Conservation (phyloP, 2,888 invertebrate species). For the Tipula unca region DNA sequence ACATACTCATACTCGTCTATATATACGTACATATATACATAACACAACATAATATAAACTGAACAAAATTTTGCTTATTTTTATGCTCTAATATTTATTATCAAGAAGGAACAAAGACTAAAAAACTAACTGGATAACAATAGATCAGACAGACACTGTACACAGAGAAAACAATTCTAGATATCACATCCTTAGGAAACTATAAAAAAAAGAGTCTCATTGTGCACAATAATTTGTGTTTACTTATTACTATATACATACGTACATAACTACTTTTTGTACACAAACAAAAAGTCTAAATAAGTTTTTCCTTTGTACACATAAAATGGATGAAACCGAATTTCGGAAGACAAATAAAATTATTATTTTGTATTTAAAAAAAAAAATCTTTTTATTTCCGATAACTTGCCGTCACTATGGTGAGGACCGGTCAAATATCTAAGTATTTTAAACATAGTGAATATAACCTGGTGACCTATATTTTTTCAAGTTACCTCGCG, state of each 20-base stretch:
- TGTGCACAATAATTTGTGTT: background rate
- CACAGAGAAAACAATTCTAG: background rate
- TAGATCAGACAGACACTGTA: background rate
- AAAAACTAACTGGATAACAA: background rate
- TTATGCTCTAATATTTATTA: background rate
- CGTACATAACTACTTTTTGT: background rate
- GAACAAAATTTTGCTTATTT: background rate
- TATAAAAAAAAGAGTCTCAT: background rate
- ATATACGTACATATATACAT: background rate
- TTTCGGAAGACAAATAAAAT: background rate
- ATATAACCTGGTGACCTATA: background rate
- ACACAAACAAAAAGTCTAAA: background rate
- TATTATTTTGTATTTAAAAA: background rate
- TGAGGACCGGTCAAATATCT: too few relatives aligned
- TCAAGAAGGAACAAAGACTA: background rate
- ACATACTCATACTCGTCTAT: too few relatives aligned
- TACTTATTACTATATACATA: background rate
- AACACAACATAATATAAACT: background rate
- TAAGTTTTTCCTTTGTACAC: background rate
- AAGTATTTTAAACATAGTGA: background rate
- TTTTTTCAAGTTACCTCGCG: background rate
- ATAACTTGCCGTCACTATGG: background rate
- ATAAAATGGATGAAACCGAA: background rate
- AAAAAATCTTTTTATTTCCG: background rate
- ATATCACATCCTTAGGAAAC: conserved; percentile 4